Evolutionary conservation across 2,113 vertebrate genomes (phyloP).

Genomic region (Collichthys lucidus): DNA sequence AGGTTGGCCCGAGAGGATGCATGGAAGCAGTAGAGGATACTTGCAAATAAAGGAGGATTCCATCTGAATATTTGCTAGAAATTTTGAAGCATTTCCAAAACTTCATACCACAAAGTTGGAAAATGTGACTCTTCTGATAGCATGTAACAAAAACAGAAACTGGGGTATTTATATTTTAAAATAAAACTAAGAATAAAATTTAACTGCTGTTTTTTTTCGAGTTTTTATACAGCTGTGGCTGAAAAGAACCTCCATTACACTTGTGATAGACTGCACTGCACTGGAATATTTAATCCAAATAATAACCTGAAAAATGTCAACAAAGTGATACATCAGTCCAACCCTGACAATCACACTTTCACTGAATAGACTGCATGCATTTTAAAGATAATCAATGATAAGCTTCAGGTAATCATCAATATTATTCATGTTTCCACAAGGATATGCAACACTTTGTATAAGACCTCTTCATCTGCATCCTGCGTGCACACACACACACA

Average conservation of each 20-base stretch:
- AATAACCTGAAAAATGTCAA: conserved; percentile 60
- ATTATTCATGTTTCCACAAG: conserved; percentile 67
- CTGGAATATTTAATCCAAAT: conserved; percentile 44
- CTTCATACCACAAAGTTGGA: neutral
- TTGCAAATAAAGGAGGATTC: neutral
- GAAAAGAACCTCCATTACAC: neutral
- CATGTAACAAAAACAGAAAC: neutral
- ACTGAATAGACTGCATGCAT: conserved; percentile 47
- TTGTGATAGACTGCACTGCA: conserved; percentile 15
- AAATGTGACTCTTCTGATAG: neutral
- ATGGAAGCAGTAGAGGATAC: neutral
- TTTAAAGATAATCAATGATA: conserved; percentile 67
- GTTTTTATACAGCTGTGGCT: neutral
- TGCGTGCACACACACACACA: conserved; percentile 16
- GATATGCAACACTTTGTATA: conserved; percentile 47
- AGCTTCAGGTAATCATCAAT: conserved; percentile 70
- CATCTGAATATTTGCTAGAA: neutral
- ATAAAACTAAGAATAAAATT: neutral
- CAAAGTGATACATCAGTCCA: conserved; percentile 51
- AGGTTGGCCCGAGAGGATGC: neutral
- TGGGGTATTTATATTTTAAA: neutral
- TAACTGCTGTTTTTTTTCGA: neutral
- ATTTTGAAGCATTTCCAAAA: conserved; percentile 2
- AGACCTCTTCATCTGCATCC: conserved; percentile 60
- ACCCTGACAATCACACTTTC: conserved; percentile 45